Evolutionary conservation across 2,888 invertebrate genomes (phyloP).

Genomic region (Spodoptera littoralis): DNA sequence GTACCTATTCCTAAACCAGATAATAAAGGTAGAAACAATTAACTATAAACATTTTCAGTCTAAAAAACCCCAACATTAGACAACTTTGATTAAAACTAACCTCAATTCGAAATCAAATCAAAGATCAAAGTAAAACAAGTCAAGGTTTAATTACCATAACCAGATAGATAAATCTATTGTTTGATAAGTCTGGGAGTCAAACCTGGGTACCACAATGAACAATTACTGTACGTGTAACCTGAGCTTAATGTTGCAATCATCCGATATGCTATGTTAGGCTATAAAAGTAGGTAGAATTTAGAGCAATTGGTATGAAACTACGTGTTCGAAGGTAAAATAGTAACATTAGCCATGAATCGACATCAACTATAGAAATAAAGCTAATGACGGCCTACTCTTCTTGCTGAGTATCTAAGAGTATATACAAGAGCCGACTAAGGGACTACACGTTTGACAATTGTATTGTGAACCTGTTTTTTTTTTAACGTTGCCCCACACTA

Average conservation of each 20-base stretch:
- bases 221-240: constrained; percentile 61
- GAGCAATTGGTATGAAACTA: constrained; percentile 25
- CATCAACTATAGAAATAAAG: no score
- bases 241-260: constrained; percentile 54
- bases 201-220: constrained; percentile 70
- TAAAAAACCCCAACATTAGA: constrained; percentile 4
- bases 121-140: constrained; percentile 47
- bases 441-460: no score
- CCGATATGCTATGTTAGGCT: constrained; percentile 16
- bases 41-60: not conserved
- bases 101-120: constrained; percentile 14
- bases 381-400: no score
- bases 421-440: no score
- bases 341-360: no score
- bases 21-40: not conserved
- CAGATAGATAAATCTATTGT: constrained; percentile 67
- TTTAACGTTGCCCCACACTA: no score
- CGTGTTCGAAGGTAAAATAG: not conserved
- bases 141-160: constrained; percentile 67
- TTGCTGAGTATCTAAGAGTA: no score
- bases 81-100: constrained; percentile 16
- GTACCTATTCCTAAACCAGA: no score
- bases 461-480: no score
- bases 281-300: constrained; percentile 14
- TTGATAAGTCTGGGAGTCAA: constrained; percentile 72